phyloP scores from a whole-genome alignment of 1,140 invertebrate genomes.

The Bombus cullumanus region DNA sequence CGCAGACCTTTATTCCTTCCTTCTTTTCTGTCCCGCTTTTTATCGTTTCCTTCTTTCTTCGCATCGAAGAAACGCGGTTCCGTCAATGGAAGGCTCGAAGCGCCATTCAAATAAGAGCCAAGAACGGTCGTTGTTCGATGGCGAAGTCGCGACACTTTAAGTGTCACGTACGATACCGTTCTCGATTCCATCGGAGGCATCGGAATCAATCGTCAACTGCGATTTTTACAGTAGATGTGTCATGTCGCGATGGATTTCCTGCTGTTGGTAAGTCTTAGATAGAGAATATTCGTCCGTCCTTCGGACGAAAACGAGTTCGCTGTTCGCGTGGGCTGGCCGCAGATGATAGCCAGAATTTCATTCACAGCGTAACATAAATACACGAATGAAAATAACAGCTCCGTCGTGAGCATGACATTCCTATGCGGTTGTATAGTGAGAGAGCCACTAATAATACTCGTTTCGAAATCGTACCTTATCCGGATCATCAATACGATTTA shows the following conservation, averaged over 20 bases:
- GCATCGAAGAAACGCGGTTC: slow-evolving; percentile 18
- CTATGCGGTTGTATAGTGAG: background rate
- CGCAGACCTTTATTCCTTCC: slow-evolving; percentile 9
- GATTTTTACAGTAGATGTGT: background rate
- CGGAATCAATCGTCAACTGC: background rate
- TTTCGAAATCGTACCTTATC: background rate
- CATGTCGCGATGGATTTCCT: background rate
- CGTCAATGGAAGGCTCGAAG: slow-evolving; percentile 25
- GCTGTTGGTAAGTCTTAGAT: background rate
- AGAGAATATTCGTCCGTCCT: slow-evolving; percentile 5
- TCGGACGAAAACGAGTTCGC: slow-evolving; percentile 38
- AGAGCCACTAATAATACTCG: background rate
- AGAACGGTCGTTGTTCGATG: slow-evolving; percentile 22
- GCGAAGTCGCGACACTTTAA: background rate
- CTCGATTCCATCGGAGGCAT: background rate
- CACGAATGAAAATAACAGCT: background rate
- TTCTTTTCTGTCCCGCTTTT: background rate
- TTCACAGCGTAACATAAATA: slow-evolving; percentile 47
- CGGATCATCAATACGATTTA: background rate
- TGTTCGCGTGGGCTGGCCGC: slow-evolving; percentile 38
- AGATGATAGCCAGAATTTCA: slow-evolving; percentile 58
- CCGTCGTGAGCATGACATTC: background rate
- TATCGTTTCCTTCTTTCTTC: slow-evolving; percentile 3
- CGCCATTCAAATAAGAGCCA: slow-evolving; percentile 44
- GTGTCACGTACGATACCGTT: background rate